Evolutionary conservation across 1,140 invertebrate genomes (phyloP).

Genomic region (Manduca sexta): DNA sequence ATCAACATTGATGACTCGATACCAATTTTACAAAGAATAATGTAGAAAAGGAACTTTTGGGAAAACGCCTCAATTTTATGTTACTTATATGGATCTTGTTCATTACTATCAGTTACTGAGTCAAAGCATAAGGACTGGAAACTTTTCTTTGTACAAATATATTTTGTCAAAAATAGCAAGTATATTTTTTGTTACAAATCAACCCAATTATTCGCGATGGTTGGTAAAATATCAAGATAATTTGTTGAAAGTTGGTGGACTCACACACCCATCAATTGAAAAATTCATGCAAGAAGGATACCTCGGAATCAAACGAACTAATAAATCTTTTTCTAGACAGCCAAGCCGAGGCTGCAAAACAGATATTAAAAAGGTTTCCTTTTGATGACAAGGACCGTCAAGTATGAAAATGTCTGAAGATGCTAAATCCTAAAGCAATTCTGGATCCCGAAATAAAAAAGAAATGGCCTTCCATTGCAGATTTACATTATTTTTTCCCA

Average conservation of each 20-base stretch:
- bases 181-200: conserved; percentile 41
- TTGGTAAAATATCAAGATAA: conserved; percentile 26
- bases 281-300: conserved; percentile 10
- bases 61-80: conserved; percentile 27
- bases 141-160: conserved; percentile 28
- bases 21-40: conserved; percentile 7
- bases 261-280: conserved; percentile 15
- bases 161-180: conserved; percentile 30
- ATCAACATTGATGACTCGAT: not conserved
- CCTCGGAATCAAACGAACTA: conserved; percentile 18
- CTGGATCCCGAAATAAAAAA: no score
- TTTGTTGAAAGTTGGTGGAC: conserved; percentile 24
- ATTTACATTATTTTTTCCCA: no score
- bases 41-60: conserved; percentile 13
- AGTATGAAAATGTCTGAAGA: conserved; percentile 19
- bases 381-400: conserved; percentile 22
- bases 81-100: conserved; percentile 21
- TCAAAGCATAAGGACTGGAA: conserved; percentile 21
- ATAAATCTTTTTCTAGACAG: no score
- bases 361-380: conserved; percentile 19
- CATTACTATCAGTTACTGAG: conserved; percentile 25
- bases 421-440: conserved; percentile 11
- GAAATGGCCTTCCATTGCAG: no score
- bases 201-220: conserved; percentile 36
- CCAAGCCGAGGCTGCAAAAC: not conserved